Base-by-base conservation (phyloP, 2,113 vertebrate genomes). In the Trinectes maculatus region DNA sequence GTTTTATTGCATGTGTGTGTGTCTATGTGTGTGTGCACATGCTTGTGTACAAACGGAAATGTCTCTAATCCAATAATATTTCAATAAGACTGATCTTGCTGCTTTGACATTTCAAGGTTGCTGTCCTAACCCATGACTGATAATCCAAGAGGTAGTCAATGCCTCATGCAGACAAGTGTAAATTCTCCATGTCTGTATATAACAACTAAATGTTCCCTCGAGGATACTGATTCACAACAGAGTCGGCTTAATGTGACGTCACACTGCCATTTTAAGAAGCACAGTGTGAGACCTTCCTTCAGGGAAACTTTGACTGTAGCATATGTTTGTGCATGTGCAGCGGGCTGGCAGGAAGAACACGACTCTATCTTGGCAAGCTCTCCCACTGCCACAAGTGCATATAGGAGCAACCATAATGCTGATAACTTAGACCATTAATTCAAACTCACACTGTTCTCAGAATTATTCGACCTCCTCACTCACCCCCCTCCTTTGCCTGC, bases 391-490 rank as follows among this genome's bases (percentile, higher is more conserved):
- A 42, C 22, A 63, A 8, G 33, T 60, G 36, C 15, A 60, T 37
- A 60, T 31, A 65, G 26, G 15, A 55, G 37, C 13, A 28, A 34
- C 48, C 12, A 42, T 42, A 76, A 28, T 29, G 37, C 25, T 52
- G 53, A 33, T 88, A 73, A 89, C 87, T 85, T 76, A 71, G 86
- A 53, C 61, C 83, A 86, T 89, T 83, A 82, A 87, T 89, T 90
- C 76, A 79, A 79, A 57, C 77, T 77, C 75, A 53, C 73, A 73
- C 83, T 80, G 73, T 78, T 85, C 61, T 43, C 48, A 59, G 73
- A 73, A 82, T 78, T 62, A 63, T 54, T 78, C 74, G 29, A 18
- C 59, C 61, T 60, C 56, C 59, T 66, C 79, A 53, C 62, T 58
- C 57, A 43, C 59, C 62, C 60, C 64, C 67, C 62, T 55, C 25